These are phyloP conservation scores for Hemicrepidius hirtus DNA, from an alignment of 2,888 invertebrate species.

Conservation along the genomic window DNA sequence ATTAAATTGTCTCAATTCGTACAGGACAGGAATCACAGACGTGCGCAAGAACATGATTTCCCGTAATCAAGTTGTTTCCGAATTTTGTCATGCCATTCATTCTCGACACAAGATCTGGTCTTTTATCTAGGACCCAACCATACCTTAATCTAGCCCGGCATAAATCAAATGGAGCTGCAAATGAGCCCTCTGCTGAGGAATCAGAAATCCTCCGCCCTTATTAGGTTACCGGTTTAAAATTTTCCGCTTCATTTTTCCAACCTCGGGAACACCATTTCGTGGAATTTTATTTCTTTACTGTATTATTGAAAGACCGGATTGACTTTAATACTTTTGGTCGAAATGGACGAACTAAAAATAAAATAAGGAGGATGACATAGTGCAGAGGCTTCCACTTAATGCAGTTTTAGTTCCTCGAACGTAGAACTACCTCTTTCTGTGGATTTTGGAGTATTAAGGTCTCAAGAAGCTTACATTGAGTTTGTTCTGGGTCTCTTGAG, in stretches of 20 bases:
- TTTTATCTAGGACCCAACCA: constrained; percentile 13
- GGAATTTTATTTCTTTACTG: not conserved
- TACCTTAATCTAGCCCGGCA: constrained; percentile 18
- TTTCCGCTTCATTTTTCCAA: constrained; percentile 1
- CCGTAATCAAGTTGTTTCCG: constrained; percentile 15
- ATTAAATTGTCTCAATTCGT: no score
- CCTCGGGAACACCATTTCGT: no score
- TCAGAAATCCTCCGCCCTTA: constrained; percentile 8
- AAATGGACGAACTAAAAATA: not conserved
- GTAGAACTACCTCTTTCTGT: not conserved
- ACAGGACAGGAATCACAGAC: no score
- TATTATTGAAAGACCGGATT: not conserved
- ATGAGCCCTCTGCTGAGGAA: constrained; percentile 8
- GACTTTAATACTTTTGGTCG: not conserved
- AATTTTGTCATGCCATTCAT: constrained; percentile 17
- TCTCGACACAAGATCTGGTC: not conserved
- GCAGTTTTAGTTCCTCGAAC: constrained; percentile 14
- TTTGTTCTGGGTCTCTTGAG: not conserved
- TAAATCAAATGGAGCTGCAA: constrained; percentile 24
- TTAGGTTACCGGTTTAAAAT: not conserved
- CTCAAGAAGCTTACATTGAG: constrained; percentile 17
- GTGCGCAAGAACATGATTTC: constrained; percentile 8
- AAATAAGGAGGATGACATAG: not conserved
- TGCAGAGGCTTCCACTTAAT: constrained; percentile 13
- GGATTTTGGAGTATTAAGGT: constrained; percentile 9